These are phyloP conservation scores for Papilio machaon DNA, from an alignment of 1,140 invertebrate genomes.

Conservation along the genomic window DNA sequence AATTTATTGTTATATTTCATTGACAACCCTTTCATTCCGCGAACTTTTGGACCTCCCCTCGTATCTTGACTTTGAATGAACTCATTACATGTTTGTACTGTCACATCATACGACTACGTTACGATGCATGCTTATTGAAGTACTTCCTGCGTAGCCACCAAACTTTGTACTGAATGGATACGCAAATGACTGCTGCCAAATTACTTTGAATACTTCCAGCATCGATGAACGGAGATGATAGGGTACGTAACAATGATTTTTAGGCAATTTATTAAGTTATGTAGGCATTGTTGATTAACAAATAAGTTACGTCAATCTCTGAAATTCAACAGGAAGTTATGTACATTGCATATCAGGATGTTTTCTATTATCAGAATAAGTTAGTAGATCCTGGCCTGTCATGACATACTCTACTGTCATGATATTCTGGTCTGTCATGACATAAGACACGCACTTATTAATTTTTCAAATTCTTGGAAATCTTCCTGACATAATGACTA, in stretches of 20 bases:
- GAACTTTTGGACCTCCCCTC: too few species aligned
- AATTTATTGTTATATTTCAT: too few species aligned
- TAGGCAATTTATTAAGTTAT: background rate
- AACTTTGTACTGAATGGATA: background rate
- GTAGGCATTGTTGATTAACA: background rate
- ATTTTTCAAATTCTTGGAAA: too few species aligned
- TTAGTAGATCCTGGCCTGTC: too few species aligned
- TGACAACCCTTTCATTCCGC: too few species aligned
- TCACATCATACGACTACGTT: slow-evolving; percentile 1
- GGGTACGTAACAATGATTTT: slow-evolving; percentile 6
- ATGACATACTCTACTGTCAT: too few species aligned
- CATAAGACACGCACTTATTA: too few species aligned
- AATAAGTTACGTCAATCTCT: background rate
- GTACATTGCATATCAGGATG: too few species aligned
- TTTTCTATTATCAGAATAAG: too few species aligned
- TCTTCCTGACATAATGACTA: too few species aligned
- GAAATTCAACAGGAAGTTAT: background rate
- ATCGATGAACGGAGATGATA: background rate
- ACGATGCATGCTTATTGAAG: background rate
- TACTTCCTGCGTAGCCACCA: background rate
- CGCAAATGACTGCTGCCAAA: background rate
- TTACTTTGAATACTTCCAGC: background rate
- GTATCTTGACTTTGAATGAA: slow-evolving; percentile 26
- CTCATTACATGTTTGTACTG: slow-evolving; percentile 15
- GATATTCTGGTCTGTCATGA: too few species aligned